Conservation (phyloP, 2,888 invertebrate species). For the Tetanocera ferruginea region DNA sequence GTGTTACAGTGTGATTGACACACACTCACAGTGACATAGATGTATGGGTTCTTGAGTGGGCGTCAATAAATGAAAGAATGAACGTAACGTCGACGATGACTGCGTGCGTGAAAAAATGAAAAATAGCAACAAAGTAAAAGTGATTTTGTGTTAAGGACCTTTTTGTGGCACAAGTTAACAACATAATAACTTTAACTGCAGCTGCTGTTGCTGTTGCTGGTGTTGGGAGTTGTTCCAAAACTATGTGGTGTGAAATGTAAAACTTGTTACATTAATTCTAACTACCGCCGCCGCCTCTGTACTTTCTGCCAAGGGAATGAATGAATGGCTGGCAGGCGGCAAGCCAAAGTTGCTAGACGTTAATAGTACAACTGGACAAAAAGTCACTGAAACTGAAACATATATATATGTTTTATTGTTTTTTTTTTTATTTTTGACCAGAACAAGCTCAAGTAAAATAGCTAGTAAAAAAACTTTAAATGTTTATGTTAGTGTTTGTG, state of each 20-base stretch:
- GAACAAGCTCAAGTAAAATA: too few species aligned
- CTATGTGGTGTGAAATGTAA: background rate
- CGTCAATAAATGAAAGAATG: background rate
- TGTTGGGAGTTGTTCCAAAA: background rate
- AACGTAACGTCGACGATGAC: background rate
- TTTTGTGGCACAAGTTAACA: conserved; percentile 8
- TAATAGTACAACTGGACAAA: background rate
- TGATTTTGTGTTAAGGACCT: conserved; percentile 27
- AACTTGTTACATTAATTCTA: conserved; percentile 21
- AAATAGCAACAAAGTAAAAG: conserved; percentile 26
- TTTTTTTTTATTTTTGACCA: too few species aligned
- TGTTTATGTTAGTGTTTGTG: background rate
- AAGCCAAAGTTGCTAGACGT: background rate
- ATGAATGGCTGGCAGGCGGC: background rate
- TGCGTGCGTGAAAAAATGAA: background rate
- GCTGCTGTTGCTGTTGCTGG: background rate
- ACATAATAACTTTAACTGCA: conserved; percentile 20
- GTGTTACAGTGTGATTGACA: background rate
- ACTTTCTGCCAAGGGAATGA: background rate
- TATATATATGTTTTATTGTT: too few species aligned
- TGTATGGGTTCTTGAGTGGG: background rate
- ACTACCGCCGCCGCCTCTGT: background rate
- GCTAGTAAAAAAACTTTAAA: background rate
- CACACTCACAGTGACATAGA: background rate
- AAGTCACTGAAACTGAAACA: too few species aligned